phyloP scores from a whole-genome alignment of 2,888 invertebrate genomes.

The Panzeria rudis region DNA sequence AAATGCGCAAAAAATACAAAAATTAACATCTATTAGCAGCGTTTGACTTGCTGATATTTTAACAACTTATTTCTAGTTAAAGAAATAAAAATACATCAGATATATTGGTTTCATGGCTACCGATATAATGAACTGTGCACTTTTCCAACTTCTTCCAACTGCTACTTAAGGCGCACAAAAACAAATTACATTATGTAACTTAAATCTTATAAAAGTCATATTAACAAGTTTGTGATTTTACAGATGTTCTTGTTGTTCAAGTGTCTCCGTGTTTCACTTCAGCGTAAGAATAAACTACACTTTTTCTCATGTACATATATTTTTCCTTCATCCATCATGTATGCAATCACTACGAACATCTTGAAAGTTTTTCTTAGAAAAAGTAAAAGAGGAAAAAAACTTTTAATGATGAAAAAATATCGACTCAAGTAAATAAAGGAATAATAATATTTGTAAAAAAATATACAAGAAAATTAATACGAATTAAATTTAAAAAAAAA shows the following conservation, averaged over 20 bases:
- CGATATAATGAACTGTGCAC: background rate
- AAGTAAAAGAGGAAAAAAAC: slow-evolving; percentile 22
- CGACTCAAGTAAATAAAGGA: slow-evolving; percentile 4
- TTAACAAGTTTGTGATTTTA: slow-evolving; percentile 33
- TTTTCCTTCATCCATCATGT: slow-evolving; percentile 17
- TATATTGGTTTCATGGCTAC: too few relatives aligned
- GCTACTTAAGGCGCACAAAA: background rate
- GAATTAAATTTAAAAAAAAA: slow-evolving; percentile 8
- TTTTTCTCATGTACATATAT: slow-evolving; percentile 7
- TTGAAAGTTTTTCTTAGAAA: slow-evolving; percentile 30
- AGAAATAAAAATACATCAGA: too few relatives aligned
- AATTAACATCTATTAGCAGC: background rate
- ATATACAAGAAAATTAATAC: background rate
- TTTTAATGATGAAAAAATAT: slow-evolving; percentile 56
- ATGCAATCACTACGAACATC: slow-evolving; percentile 29
- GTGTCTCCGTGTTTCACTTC: background rate
- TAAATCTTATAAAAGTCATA: slow-evolving; percentile 26
- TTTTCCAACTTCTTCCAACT: background rate
- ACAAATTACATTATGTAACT: background rate
- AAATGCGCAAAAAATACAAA: background rate
- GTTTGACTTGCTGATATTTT: too few relatives aligned
- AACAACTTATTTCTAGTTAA: too few relatives aligned
- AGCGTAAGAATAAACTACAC: background rate
- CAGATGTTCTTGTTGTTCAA: slow-evolving; percentile 28
- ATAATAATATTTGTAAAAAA: background rate